Evolutionary conservation across 2,113 vertebrate species (phyloP).

Genomic region (Anas platyrhynchos): DNA sequence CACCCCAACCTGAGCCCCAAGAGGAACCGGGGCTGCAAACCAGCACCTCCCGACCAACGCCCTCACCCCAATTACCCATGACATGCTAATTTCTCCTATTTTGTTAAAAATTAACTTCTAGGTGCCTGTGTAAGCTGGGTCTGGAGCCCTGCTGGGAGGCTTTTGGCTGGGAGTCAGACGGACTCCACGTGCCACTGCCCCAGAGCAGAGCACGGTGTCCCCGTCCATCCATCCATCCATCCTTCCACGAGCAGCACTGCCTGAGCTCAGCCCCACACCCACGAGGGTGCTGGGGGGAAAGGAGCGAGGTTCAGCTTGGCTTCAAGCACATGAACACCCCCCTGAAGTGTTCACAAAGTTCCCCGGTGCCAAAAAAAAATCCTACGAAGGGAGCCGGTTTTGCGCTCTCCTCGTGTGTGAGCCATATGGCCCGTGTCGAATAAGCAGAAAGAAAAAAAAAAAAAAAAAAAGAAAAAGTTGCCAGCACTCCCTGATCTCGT

Average conservation of each 20-base stretch:
- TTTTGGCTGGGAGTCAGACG: background rate
- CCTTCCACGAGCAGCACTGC: background rate
- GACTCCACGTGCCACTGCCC: background rate
- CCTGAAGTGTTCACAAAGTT: background rate
- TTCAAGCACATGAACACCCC: background rate
- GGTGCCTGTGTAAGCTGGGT: background rate
- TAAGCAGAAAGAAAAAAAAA: background rate
- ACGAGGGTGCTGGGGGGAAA: background rate
- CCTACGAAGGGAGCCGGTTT: background rate
- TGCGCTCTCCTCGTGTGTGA: background rate
- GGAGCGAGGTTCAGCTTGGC: background rate
- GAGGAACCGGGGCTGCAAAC: background rate
- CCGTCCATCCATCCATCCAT: background rate
- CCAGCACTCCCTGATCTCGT: background rate
- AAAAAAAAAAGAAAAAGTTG: background rate
- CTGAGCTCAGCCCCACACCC: background rate
- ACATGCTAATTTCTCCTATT: background rate
- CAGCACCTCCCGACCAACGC: background rate
- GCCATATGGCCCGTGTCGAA: background rate
- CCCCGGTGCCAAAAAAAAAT: background rate
- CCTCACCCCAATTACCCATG: background rate
- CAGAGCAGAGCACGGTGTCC: background rate
- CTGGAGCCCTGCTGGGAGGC: background rate
- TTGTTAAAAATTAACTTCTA: constrained; percentile 1
- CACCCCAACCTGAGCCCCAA: fast-evolving